These are phyloP conservation scores for Montipora efflorescens DNA, from an alignment of 64 coral and sea anemone species.

Conservation along the genomic window DNA sequence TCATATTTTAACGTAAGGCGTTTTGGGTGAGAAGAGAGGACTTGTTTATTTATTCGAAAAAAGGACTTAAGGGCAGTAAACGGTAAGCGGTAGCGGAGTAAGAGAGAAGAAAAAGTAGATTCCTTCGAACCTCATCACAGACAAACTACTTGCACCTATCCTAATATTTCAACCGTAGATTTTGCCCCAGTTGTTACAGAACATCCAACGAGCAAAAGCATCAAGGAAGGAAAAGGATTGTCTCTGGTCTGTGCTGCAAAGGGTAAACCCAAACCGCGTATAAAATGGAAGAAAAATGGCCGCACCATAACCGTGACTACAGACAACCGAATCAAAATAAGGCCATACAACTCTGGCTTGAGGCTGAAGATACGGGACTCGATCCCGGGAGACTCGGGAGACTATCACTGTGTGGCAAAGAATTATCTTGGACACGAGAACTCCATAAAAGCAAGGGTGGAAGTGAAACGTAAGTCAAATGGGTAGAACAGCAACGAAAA, in stretches of 20 bases:
- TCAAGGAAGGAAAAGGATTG: conserved; percentile 48
- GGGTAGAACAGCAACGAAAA: background rate
- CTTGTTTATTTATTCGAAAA: no score
- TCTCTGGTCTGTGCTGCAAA: conserved; percentile 59
- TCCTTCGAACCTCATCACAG: background rate
- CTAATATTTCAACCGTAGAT: background rate
- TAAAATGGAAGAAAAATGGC: conserved; percentile 92
- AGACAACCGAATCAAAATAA: conserved; percentile 38
- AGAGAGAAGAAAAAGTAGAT: no score
- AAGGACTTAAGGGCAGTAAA: no score
- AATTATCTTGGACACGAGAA: conserved; percentile 25
- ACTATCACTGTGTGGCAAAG: conserved; percentile 87
- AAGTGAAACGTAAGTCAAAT: conserved; percentile 55
- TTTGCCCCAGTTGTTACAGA: background rate
- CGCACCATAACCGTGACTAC: conserved; percentile 27
- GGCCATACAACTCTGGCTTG: conserved; percentile 1
- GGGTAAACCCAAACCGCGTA: conserved; percentile 75
- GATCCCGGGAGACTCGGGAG: conserved; percentile 29
- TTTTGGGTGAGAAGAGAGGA: no score
- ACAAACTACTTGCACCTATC: background rate
- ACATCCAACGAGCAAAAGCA: background rate
- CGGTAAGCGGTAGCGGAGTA: no score
- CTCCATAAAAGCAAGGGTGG: conserved; percentile 50
- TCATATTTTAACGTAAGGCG: no score
- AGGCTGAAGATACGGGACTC: conserved; percentile 72